Conservation (phyloP, 2,797 vertebrate species). For the Sebastes taczanowskii region DNA sequence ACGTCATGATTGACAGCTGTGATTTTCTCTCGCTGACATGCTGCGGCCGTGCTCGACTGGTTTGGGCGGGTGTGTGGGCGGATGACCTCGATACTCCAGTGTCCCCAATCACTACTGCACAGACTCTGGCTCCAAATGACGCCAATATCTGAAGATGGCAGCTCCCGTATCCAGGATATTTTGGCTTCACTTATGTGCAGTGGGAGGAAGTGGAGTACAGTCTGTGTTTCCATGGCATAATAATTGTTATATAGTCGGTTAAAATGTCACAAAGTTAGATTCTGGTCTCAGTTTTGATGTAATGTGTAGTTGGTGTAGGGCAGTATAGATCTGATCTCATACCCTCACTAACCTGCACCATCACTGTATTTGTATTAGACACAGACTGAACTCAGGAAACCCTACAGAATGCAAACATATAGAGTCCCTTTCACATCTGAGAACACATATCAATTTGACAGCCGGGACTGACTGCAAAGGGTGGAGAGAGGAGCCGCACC, state of each 20-base stretch:
- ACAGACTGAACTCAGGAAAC: constrained; percentile 22
- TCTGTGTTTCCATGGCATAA: neutral
- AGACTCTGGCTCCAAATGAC: no score
- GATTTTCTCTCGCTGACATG: no score
- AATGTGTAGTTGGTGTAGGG: neutral
- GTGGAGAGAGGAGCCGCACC: constrained; percentile 70
- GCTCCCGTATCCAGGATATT: no score
- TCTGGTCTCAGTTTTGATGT: neutral
- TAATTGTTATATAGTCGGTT: neutral
- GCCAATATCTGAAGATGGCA: no score
- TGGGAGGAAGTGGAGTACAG: no score
- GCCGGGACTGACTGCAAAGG: constrained; percentile 52
- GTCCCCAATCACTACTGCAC: no score
- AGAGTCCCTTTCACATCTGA: constrained; percentile 34
- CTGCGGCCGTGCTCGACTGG: no score
- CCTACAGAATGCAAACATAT: constrained; percentile 40
- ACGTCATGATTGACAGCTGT: no score
- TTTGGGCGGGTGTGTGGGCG: no score
- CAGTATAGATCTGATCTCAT: neutral
- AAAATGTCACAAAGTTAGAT: neutral
- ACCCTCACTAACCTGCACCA: neutral
- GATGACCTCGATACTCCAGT: no score
- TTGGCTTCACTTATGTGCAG: no score
- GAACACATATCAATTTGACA: constrained; percentile 63
- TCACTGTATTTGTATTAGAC: constrained; percentile 24